Percentiles rank a stretch among this genome's conserved stretches.
These are phyloP conservation scores for Ruditapes philippinarum DNA, from an alignment of 1,140 invertebrate species.

Conservation along the genomic window DNA sequence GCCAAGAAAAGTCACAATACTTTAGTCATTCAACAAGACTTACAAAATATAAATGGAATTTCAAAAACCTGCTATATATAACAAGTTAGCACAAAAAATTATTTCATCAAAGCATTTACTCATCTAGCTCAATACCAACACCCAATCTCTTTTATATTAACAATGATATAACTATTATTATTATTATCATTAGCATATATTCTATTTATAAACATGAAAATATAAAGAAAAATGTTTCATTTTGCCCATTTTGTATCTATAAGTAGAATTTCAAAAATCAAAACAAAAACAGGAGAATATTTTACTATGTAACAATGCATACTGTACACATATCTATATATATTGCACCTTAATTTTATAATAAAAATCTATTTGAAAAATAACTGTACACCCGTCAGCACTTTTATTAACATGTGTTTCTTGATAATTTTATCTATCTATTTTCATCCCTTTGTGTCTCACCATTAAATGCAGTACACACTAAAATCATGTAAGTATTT, in stretches of 20 bases:
- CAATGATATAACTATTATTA: background rate
- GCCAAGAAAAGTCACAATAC: too few species aligned
- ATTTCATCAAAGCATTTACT: background rate
- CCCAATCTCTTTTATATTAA: background rate
- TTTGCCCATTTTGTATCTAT: background rate
- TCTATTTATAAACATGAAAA: conserved; percentile 28
- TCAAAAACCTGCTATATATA: background rate
- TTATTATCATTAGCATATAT: conserved; percentile 36
- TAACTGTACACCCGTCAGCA: background rate
- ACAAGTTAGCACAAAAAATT: too few species aligned
- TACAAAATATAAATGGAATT: background rate
- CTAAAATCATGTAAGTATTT: too few species aligned
- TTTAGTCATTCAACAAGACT: too few species aligned
- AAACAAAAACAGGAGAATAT: conserved; percentile 38
- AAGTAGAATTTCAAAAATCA: conserved; percentile 39
- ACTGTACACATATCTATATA: conserved; percentile 2
- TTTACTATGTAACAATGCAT: conserved; percentile 13
- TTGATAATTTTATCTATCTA: too few species aligned
- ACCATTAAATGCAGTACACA: too few species aligned
- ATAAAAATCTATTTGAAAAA: conserved; percentile 8
- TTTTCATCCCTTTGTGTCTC: too few species aligned
- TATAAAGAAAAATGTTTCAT: conserved; percentile 46
- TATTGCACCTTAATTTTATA: conserved; percentile 31
- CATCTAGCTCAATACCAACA: background rate
- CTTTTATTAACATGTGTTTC: too few species aligned